Evolutionary conservation across 2,113 vertebrate genomes (phyloP), one percentile per base, ranked within the genome.

Genomic region (Vimba vimba): DNA sequence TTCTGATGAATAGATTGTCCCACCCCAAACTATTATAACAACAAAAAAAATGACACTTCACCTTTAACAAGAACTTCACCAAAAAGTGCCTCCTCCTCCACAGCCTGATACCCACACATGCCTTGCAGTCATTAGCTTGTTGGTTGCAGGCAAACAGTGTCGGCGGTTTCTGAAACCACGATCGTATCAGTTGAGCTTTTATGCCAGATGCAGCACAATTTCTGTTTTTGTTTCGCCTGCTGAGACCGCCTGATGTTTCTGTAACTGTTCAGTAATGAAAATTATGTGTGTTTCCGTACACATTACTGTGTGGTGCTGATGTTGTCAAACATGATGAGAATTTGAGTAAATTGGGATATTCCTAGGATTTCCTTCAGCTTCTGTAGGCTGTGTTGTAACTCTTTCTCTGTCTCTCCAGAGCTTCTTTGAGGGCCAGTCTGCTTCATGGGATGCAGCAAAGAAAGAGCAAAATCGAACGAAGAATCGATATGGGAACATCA

Each of bases 401-500:
- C 2, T 69, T 1, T 57, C 45, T 82, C 6, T 86, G 47, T 87
- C 47, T 47, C 92, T 90, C 87, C 45, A 99, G 98, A 99, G 98
- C 93, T 99, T 99, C 94, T 99, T 99, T 92, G 98, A 99, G 95
- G 98, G 98, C 87, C 98, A 99, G 91, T 99, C 98, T 89, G 98
- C 98, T 91, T 98, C 98, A 90, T 99, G 98, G 98, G 98, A 99
- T 91, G 97, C 99, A 89, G 98, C 98, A 92, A 99, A 99, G 94
- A 99, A 99, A 94, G 98, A 99, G 91, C 97, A 98, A 95, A 99
- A 99, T 90, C 96, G 98, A 92, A 97, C 98, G 92, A 99, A 99
- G 96, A 99, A 99, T 91, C 97, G 98, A 93, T 99, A 99, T 84
- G 98, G 98, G 89, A 99, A 99, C 94, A 99, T 99, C 90, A 99